Evolutionary conservation across 2,888 invertebrate genomes (phyloP).

Genomic region (Nipponacmea schrenckii): DNA sequence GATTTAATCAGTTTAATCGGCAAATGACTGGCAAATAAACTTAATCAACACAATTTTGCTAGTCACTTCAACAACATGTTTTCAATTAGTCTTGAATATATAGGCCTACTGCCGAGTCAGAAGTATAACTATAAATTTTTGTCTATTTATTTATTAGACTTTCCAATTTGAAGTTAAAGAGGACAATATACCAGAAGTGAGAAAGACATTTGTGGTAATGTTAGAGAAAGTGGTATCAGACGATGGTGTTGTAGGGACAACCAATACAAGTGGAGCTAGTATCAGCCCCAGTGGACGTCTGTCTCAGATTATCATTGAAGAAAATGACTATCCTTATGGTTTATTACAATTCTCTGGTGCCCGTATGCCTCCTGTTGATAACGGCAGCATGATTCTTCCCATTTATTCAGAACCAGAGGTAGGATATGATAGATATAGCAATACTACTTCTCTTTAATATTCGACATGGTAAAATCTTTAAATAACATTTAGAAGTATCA

Average conservation of each 20-base stretch:
- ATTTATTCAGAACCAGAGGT: constrained; percentile 41
- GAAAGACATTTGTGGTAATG: constrained; percentile 53
- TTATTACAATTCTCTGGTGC: constrained; percentile 59
- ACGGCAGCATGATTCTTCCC: constrained; percentile 45
- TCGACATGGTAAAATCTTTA: neutral
- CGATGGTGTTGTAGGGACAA: constrained; percentile 56
- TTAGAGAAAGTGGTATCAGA: constrained; percentile 45
- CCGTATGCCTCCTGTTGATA: constrained; percentile 38
- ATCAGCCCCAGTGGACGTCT: constrained; percentile 41
- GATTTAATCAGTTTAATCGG: too few relatives aligned
- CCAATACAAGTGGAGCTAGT: constrained; percentile 65
- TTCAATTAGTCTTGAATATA: too few relatives aligned
- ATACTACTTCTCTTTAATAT: too few relatives aligned
- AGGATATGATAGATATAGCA: too few relatives aligned
- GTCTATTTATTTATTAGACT: constrained; percentile 40
- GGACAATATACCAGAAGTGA: constrained; percentile 58
- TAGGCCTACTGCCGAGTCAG: too few relatives aligned
- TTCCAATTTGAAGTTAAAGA: constrained; percentile 49
- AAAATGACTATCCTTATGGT: constrained; percentile 62
- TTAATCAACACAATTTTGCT: too few relatives aligned
- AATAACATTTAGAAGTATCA: too few relatives aligned
- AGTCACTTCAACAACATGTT: too few relatives aligned
- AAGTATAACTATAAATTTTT: neutral
- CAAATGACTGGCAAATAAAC: too few relatives aligned
- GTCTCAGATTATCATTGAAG: constrained; percentile 48